These are phyloP conservation scores for Adelphocoris suturalis DNA, from an alignment of 2,888 invertebrate genomes.

Conservation along the genomic window DNA sequence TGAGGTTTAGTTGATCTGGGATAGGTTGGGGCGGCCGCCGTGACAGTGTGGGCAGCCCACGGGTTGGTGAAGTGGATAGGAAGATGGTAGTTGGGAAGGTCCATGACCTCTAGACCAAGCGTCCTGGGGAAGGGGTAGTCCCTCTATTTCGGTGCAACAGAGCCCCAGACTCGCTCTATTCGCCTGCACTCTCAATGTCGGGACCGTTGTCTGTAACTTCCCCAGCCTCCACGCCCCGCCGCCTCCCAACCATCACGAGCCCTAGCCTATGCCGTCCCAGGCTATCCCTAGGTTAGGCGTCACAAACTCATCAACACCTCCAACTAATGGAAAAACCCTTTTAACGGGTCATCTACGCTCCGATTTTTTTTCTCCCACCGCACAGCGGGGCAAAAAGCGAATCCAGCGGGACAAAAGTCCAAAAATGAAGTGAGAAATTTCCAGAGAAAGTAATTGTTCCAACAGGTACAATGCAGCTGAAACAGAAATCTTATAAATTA, in stretches of 20 bases:
- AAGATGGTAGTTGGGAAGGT: constrained; percentile 62
- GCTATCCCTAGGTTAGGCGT: constrained; percentile 50
- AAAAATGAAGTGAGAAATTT: too few species aligned
- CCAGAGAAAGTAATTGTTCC: too few species aligned
- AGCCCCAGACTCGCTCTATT: constrained; percentile 54
- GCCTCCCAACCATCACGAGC: neutral
- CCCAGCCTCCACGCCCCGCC: neutral
- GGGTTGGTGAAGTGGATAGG: constrained; percentile 51
- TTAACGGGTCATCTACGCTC: neutral
- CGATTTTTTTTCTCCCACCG: neutral
- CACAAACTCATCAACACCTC: constrained; percentile 32
- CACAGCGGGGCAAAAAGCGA: too few species aligned
- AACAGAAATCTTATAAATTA: too few species aligned
- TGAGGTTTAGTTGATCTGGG: constrained; percentile 6
- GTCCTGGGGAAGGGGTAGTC: constrained; percentile 51
- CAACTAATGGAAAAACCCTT: constrained; percentile 37
- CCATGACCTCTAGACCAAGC: constrained; percentile 58
- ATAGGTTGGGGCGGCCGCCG: constrained; percentile 26
- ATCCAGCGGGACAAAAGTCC: too few species aligned
- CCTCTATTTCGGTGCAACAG: constrained; percentile 57
- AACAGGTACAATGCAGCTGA: too few species aligned
- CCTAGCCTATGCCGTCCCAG: constrained; percentile 36
- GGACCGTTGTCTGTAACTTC: constrained; percentile 65
- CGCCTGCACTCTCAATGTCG: constrained; percentile 66
- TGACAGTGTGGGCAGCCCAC: constrained; percentile 49